Evolutionary conservation across 1,140 invertebrate species (phyloP).

Genomic region (Alviniconcha marisindica): DNA sequence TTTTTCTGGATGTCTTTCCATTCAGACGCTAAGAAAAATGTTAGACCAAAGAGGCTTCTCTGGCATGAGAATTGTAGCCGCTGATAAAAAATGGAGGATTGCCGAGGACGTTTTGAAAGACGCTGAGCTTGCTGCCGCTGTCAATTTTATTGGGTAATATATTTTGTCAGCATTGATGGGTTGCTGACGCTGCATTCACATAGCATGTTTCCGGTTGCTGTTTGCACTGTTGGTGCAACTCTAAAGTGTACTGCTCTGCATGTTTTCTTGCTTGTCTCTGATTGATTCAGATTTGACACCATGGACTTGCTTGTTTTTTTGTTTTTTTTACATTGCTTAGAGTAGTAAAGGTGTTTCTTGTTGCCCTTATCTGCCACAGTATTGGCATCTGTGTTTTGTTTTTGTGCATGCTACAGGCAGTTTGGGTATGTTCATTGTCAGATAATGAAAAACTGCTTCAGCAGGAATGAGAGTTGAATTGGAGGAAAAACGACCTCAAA

Average conservation of each 20-base stretch:
- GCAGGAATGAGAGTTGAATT: too few species aligned
- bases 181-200: not conserved
- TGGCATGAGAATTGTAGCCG: constrained; percentile 64
- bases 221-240: not conserved
- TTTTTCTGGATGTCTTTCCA: not conserved
- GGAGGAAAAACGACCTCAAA: too few species aligned
- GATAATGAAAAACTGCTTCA: too few species aligned
- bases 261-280: not conserved
- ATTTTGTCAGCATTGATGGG: not conserved
- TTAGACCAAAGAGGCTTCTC: constrained; percentile 57
- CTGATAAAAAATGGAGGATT: constrained; percentile 65
- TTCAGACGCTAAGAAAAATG: constrained; percentile 52
- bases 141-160: constrained; percentile 60
- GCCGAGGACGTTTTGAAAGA: constrained; percentile 63
- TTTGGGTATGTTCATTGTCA: too few species aligned
- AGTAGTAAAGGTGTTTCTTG: too few species aligned
- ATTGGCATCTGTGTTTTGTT: too few species aligned
- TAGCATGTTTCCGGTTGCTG: not conserved
- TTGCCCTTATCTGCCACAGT: too few species aligned
- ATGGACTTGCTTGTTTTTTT: too few species aligned
- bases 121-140: constrained; percentile 48
- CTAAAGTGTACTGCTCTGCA: not conserved
- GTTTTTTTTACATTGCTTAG: too few species aligned
- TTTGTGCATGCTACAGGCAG: too few species aligned
- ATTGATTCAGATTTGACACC: not conserved